Conservation (phyloP, 2,113 vertebrate species). For the Oreotragus oreotragus region DNA sequence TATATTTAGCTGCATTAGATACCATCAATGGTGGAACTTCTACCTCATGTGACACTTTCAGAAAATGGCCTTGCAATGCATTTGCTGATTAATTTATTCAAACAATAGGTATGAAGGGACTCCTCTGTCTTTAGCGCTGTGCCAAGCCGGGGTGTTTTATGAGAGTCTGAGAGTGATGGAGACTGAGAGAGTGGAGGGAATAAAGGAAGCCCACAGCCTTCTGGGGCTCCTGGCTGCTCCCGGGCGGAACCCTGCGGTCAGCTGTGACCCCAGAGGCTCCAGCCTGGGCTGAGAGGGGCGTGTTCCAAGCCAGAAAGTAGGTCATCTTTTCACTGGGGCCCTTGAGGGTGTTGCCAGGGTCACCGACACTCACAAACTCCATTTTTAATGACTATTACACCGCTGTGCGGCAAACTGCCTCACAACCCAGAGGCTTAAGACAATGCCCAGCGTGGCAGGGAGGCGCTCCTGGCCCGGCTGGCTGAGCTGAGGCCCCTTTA, state of each 20-base stretch:
- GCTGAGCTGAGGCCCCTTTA: neutral
- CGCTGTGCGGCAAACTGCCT: neutral
- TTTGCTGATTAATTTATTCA: neutral
- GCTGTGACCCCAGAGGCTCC: neutral
- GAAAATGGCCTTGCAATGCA: neutral
- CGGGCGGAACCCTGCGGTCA: neutral
- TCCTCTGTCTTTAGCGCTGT: neutral
- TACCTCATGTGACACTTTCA: neutral
- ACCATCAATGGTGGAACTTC: neutral
- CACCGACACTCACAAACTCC: neutral
- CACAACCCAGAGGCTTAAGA: neutral
- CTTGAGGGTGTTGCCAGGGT: neutral
- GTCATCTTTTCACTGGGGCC: neutral
- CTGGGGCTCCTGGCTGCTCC: neutral
- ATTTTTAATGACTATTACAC: neutral
- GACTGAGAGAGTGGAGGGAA: neutral
- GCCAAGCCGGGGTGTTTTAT: neutral
- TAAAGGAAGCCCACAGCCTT: neutral
- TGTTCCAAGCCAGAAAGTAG: neutral
- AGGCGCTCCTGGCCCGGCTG: neutral
- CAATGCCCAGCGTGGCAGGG: rapidly evolving
- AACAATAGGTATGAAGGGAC: neutral
- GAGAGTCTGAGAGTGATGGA: neutral
- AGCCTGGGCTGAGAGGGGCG: neutral
- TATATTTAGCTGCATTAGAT: neutral